Percentiles rank a stretch among this genome's conserved stretches.
Evolutionary conservation across 2,113 vertebrate species (phyloP).

Genomic region (Fukomys damarensis): DNA sequence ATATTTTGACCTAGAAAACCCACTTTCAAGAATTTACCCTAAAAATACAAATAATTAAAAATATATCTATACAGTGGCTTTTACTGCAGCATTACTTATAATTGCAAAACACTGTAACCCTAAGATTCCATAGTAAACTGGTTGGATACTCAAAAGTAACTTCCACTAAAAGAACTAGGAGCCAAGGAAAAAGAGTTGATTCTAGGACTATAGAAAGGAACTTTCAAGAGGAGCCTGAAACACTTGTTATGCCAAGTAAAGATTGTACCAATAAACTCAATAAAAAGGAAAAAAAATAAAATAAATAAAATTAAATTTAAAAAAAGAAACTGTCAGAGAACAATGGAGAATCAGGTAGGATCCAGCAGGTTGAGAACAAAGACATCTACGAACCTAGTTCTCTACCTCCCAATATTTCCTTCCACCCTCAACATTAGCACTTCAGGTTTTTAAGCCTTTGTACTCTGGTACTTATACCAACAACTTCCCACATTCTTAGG

Average conservation of each 20-base stretch:
- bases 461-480: background rate
- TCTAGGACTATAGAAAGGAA: background rate
- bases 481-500: background rate
- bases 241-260: background rate
- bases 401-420: background rate
- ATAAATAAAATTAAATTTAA: background rate
- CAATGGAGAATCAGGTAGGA: background rate
- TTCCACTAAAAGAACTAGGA: background rate
- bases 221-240: background rate
- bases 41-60: slow-evolving; percentile 9
- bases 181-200: background rate
- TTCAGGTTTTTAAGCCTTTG: background rate
- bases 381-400: background rate
- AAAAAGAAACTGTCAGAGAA: background rate
- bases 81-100: background rate
- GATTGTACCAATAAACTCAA: too few relatives aligned
- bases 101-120: background rate
- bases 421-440: background rate
- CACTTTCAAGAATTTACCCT: slow-evolving; percentile 14
- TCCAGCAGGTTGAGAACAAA: background rate
- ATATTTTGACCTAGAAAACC: slow-evolving; percentile 14
- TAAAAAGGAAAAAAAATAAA: too few relatives aligned
- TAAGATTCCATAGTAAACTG: background rate
- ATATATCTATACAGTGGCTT: background rate
- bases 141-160: background rate